A percentile compares a stretch with the other conserved stretches of the same genome.
Conservation (phyloP, 2,113 vertebrate species). For the Scophthalmus maximus region DNA sequence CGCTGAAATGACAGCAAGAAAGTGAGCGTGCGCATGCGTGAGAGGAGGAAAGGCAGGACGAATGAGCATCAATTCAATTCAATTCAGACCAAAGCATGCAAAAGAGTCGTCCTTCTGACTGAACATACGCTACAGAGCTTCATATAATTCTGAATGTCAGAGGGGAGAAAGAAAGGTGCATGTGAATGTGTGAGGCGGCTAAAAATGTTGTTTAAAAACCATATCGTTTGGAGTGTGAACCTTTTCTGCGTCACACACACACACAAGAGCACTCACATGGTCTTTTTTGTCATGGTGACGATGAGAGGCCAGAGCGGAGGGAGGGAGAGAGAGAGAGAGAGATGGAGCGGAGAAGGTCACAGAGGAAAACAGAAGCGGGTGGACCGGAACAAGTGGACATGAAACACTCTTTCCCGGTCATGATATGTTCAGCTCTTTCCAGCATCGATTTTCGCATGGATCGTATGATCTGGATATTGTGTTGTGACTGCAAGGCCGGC, state of each 20-base stretch:
- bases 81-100: too few species aligned
- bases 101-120: too few species aligned
- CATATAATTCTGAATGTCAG: conserved; percentile 8
- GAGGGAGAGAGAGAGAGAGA: conserved; percentile 9
- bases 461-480: conserved; percentile 1
- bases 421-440: not conserved
- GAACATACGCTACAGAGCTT: too few species aligned
- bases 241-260: conserved; percentile 15
- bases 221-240: conserved; percentile 4
- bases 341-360: conserved; percentile 33
- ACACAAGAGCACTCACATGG: not conserved
- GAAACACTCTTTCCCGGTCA: not conserved
- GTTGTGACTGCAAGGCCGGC: not conserved
- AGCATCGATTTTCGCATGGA: not conserved
- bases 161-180: not conserved
- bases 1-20: too few species aligned
- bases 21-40: too few species aligned
- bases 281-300: conserved; percentile 36
- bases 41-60: too few species aligned
- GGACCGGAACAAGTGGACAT: conserved; percentile 10
- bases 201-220: conserved; percentile 16
- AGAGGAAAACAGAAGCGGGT: conserved; percentile 19
- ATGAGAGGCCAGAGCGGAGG: conserved; percentile 11
- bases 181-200: not conserved
- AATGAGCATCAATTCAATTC: too few species aligned